These are phyloP conservation scores for Cebidichthys violaceus DNA, from an alignment of 2,113 vertebrate genomes.

Conservation along the genomic window DNA sequence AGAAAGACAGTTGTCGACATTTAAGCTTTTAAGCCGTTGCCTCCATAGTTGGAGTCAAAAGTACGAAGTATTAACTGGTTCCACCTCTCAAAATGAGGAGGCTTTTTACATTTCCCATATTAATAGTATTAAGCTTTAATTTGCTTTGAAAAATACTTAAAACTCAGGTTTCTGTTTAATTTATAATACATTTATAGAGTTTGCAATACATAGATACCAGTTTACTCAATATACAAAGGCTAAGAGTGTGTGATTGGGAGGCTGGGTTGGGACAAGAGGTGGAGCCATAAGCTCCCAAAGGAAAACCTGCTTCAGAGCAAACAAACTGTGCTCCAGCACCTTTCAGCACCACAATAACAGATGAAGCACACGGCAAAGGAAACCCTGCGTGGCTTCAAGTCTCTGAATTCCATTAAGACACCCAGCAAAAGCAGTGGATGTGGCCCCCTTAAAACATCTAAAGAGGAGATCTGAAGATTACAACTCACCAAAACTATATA, in stretches of 20 bases:
- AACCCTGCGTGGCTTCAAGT: background rate
- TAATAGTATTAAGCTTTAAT: background rate
- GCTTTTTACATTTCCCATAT: background rate
- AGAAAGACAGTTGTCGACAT: background rate
- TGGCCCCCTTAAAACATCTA: background rate
- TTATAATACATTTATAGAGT: background rate
- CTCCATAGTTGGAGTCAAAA: background rate
- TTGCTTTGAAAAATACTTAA: background rate
- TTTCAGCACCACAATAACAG: slow-evolving; percentile 18
- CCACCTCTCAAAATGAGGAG: background rate
- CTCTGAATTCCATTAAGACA: background rate
- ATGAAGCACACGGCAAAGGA: background rate
- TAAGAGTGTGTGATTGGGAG: background rate
- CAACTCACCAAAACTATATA: background rate
- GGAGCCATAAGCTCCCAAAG: background rate
- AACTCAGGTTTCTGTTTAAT: background rate
- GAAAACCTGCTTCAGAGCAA: background rate
- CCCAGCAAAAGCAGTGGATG: background rate
- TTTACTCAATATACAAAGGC: background rate
- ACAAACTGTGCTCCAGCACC: slow-evolving; percentile 3
- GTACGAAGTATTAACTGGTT: background rate
- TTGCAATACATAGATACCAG: background rate
- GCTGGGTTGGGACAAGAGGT: background rate
- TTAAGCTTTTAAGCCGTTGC: background rate
- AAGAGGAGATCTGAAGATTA: too few relatives aligned